Percentiles rank a stretch among this genome's conserved stretches.
These are phyloP conservation scores for Caenorhabditis zanzibari DNA, from an alignment of 2,888 invertebrate species.

Conservation along the genomic window DNA sequence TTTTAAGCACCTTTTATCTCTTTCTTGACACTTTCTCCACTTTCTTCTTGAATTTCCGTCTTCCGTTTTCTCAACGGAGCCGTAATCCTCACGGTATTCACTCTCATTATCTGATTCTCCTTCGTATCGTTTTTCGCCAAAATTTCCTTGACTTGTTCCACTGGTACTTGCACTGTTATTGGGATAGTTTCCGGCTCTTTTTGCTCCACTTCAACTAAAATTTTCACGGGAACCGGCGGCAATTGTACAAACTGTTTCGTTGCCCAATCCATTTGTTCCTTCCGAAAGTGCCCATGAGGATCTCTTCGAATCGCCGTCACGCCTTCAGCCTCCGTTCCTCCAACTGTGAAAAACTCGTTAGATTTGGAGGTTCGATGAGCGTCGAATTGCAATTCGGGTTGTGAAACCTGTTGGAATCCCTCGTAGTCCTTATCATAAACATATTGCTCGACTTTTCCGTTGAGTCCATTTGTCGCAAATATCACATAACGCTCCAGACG, in stretches of 20 bases:
- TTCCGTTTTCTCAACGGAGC: not conserved
- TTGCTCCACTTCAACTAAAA: not conserved
- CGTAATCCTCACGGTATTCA: no score
- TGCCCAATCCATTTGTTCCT: slow-evolving; percentile 21
- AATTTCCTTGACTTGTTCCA: not conserved
- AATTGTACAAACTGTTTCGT: not conserved
- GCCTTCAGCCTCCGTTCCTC: slow-evolving; percentile 14
- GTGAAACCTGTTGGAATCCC: slow-evolving; percentile 30
- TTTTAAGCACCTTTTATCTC: not conserved
- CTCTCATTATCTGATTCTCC: not conserved
- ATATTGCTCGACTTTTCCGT: slow-evolving; percentile 19
- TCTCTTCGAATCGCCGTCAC: slow-evolving; percentile 16
- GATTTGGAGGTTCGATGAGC: not conserved
- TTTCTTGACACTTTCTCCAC: not conserved
- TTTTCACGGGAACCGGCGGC: slow-evolving; percentile 16
- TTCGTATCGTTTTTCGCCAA: not conserved
- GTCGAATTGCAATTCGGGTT: not conserved
- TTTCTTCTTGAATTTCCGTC: not conserved
- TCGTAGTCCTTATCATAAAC: slow-evolving; percentile 26
- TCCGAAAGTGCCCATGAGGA: slow-evolving; percentile 4
- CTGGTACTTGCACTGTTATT: not conserved
- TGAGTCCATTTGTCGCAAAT: slow-evolving; percentile 10
- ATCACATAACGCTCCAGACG: slow-evolving; percentile 18
- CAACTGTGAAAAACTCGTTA: slow-evolving; percentile 6
- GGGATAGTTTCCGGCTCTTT: slow-evolving; percentile 12